Percentiles rank a stretch among this genome's conserved stretches.
phyloP scores from a whole-genome alignment of 1,140 invertebrate genomes.

The Trichogramma pretiosum region DNA sequence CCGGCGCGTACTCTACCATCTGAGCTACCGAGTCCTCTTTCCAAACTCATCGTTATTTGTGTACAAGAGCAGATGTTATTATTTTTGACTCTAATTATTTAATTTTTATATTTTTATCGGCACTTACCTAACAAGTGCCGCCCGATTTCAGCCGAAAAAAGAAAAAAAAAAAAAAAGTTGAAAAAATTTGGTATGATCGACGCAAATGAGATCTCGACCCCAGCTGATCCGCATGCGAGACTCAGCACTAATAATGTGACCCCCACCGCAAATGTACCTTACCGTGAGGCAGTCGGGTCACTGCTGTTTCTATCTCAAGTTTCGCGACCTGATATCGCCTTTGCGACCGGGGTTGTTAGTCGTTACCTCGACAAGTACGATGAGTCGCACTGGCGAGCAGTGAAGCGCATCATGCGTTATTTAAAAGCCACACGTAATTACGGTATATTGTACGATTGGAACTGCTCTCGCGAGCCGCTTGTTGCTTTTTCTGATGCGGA shows the following conservation, averaged over 20 bases:
- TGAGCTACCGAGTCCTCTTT: too few relatives aligned
- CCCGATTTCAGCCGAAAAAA: too few relatives aligned
- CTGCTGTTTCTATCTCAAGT: conserved; percentile 34
- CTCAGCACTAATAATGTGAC: too few relatives aligned
- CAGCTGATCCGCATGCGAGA: conserved; percentile 12
- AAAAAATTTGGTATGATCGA: conserved; percentile 24
- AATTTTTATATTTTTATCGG: too few relatives aligned
- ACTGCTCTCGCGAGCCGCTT: not conserved
- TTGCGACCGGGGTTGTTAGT: conserved; percentile 31
- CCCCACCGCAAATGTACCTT: not conserved
- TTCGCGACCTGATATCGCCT: conserved; percentile 37
- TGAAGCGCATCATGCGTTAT: conserved; percentile 37
- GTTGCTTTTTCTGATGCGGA: conserved; percentile 21
- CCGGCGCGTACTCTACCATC: too few relatives aligned
- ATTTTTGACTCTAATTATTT: too few relatives aligned
- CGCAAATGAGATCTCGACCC: conserved; percentile 21
- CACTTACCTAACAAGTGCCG: too few relatives aligned
- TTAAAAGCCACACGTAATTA: conserved; percentile 32
- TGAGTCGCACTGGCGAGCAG: conserved; percentile 30
- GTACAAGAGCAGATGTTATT: too few relatives aligned
- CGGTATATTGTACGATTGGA: conserved; percentile 19
- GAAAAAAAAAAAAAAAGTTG: too few relatives aligned
- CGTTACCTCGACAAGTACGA: conserved; percentile 28
- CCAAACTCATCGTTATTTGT: too few relatives aligned
- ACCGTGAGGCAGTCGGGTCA: conserved; percentile 30